Evolutionary conservation across 2,888 invertebrate genomes (phyloP).

Genomic region (Andrena marginata): DNA sequence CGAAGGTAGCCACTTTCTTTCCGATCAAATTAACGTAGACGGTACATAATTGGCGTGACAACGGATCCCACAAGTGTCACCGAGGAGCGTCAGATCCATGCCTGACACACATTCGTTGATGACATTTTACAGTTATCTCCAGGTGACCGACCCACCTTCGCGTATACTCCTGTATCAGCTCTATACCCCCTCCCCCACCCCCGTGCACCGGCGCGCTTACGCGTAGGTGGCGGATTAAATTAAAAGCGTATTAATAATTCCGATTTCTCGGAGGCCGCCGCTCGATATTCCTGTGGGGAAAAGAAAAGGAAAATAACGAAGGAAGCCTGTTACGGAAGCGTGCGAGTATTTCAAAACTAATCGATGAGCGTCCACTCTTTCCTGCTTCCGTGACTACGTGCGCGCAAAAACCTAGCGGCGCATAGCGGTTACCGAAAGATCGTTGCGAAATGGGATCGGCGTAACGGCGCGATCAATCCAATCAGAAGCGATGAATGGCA

Average conservation of each 20-base stretch:
- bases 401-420: conserved; percentile 41
- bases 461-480: conserved; percentile 22
- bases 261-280: background rate
- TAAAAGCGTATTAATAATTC: background rate
- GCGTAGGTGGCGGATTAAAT: conserved; percentile 12
- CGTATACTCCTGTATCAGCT: conserved; percentile 46
- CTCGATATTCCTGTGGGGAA: conserved; percentile 6
- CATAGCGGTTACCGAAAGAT: conserved; percentile 23
- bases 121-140: conserved; percentile 85
- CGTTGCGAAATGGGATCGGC: conserved; percentile 29
- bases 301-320: background rate
- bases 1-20: conserved; percentile 24
- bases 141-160: conserved; percentile 78
- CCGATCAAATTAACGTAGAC: conserved; percentile 56
- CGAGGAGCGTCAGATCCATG: conserved; percentile 70
- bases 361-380: conserved; percentile 37
- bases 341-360: conserved; percentile 41
- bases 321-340: background rate
- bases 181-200: conserved; percentile 8
- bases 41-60: conserved; percentile 64
- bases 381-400: conserved; percentile 1
- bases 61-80: conserved; percentile 64
- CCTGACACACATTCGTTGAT: conserved; percentile 83
- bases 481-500: conserved; percentile 25
- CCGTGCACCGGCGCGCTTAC: conserved; percentile 1